Base-by-base conservation (phyloP, 2,888 invertebrate species). In the Isotomurus palustris region DNA sequence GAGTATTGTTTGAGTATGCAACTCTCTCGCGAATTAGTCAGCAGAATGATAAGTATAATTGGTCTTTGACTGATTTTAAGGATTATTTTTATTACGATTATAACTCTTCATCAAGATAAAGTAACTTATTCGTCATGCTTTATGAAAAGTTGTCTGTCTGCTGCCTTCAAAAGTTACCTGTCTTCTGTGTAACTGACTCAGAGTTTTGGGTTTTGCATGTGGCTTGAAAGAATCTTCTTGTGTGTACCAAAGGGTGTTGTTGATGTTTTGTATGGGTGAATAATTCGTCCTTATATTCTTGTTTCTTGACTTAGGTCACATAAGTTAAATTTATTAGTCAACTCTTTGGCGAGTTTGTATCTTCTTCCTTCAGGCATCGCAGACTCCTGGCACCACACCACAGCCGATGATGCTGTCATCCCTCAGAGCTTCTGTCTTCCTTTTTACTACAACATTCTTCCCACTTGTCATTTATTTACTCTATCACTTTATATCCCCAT, bases 401-500 rank as follows among this genome's bases (percentile, higher is more conserved):
- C n/a, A n/a, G n/a, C n/a, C n/a, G n/a, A 5, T 24, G 50, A 50
- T 50, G 50, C 10, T 50, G 50, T 50, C 50, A 50, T 50, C 50
- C 12, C 35, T 22, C 35, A 47, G 19, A 38, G 6, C 19, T n/a
- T n/a, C n/a, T n/a, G n/a, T n/a, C n/a, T n/a, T n/a, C n/a, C n/a
- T n/a, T n/a, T n/a, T n/a, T n/a, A n/a, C n/a, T n/a, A n/a, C n/a
- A n/a, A n/a, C n/a, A n/a, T n/a, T n/a, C n/a, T n/a, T n/a, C n/a
- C n/a, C n/a, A n/a, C n/a, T n/a, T n/a, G n/a, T n/a, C n/a, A n/a
- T n/a, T n/a, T n/a, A n/a, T n/a, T n/a, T n/a, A n/a, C n/a, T n/a
- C n/a, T n/a, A n/a, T n/a, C n/a, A n/a, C n/a, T n/a, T n/a, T n/a
- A n/a, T n/a, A n/a, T n/a, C n/a, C n/a, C n/a, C n/a, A n/a, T n/a